These are phyloP conservation scores for Candidula unifasciata DNA, from an alignment of 2,888 invertebrate genomes.

Conservation along the genomic window DNA sequence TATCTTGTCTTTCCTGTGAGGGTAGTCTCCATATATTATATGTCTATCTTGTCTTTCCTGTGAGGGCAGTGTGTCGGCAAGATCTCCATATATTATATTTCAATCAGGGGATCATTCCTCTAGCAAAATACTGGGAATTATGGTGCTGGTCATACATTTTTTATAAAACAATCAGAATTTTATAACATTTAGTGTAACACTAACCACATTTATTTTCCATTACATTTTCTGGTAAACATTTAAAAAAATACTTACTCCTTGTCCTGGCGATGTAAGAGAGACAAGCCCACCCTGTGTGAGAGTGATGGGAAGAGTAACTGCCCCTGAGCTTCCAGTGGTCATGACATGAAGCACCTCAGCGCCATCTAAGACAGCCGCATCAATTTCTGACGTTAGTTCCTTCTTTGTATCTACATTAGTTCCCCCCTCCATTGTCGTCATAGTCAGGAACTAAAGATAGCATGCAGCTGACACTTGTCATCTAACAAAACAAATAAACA, in stretches of 20 bases:
- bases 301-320: conserved; percentile 70
- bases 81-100: too few species aligned
- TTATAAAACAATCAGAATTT: too few species aligned
- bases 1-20: too few species aligned
- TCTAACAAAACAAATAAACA: neutral
- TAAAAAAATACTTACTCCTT: conserved; percentile 52
- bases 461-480: neutral
- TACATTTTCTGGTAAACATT: too few species aligned
- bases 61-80: too few species aligned
- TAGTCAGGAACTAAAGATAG: neutral
- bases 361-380: conserved; percentile 51
- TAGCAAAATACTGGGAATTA: too few species aligned
- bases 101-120: too few species aligned
- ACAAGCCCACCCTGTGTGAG: conserved; percentile 71
- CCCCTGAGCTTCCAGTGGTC: conserved; percentile 58
- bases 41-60: too few species aligned
- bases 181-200: too few species aligned
- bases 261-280: conserved; percentile 60
- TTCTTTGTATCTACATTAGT: conserved; percentile 47
- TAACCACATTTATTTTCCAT: too few species aligned
- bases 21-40: too few species aligned
- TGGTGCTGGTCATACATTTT: too few species aligned
- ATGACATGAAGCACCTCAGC: conserved; percentile 71
- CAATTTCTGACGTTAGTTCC: conserved; percentile 44
- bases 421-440: conserved; percentile 50